These are phyloP conservation scores for Acinonyx jubatus DNA, from an alignment of 2,113 vertebrate genomes.

Conservation along the genomic window DNA sequence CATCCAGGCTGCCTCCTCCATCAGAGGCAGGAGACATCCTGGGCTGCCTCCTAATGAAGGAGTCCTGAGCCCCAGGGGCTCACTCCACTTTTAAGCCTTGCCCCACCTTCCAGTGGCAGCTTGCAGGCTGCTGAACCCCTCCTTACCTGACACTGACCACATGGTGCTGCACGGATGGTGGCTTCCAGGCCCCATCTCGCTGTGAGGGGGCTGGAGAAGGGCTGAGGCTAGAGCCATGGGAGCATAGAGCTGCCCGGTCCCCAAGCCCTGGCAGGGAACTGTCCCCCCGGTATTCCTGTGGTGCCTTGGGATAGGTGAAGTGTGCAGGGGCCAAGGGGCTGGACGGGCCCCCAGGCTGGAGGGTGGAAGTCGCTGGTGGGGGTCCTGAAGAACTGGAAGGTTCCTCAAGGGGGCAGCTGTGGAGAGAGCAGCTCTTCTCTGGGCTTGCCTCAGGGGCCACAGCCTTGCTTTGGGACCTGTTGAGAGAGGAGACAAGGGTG, in stretches of 20 bases:
- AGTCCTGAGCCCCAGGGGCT: neutral
- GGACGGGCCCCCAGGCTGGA: constrained; percentile 82
- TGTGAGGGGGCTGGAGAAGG: constrained; percentile 83
- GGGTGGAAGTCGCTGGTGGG: constrained; percentile 77
- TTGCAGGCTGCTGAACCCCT: neutral
- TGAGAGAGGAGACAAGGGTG: constrained; percentile 18
- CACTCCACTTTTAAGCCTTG: neutral
- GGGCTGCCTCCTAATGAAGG: neutral
- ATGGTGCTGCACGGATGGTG: constrained; percentile 88
- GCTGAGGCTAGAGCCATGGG: constrained; percentile 83
- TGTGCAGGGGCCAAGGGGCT: constrained; percentile 79
- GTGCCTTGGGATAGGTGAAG: constrained; percentile 77
- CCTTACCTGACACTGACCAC: constrained; percentile 93
- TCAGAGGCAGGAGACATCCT: neutral
- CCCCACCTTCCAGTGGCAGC: neutral
- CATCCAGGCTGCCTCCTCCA: neutral
- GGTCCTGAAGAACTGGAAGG: constrained; percentile 75
- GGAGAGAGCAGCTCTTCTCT: constrained; percentile 85
- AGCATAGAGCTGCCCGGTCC: constrained; percentile 81
- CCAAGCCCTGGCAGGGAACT: constrained; percentile 82
- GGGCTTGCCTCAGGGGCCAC: constrained; percentile 81
- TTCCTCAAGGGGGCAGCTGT: constrained; percentile 84
- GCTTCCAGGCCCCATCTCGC: constrained; percentile 81
- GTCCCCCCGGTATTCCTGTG: constrained; percentile 81
- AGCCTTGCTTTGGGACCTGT: constrained; percentile 51